Percentiles rank a stretch among this genome's conserved stretches.
These are phyloP conservation scores for Dicycla oo DNA, from an alignment of 2,888 invertebrate genomes.

Conservation along the genomic window DNA sequence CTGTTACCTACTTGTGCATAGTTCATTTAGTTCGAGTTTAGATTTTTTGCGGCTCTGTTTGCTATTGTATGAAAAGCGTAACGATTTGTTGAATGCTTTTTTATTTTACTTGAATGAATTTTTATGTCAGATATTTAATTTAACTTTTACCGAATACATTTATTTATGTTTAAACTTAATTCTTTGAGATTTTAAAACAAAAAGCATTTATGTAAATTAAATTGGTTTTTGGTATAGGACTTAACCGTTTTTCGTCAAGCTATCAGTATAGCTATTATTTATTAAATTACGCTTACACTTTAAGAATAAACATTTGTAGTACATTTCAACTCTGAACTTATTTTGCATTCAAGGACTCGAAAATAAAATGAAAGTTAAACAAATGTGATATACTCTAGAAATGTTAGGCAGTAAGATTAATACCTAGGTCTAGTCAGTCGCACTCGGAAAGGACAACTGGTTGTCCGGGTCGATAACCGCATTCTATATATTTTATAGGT, in stretches of 20 bases:
- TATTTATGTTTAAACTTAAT: not conserved
- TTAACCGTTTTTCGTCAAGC: not conserved
- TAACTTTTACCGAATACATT: not conserved
- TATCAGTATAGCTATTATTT: no score
- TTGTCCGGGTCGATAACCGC: constrained; percentile 76
- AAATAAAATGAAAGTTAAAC: constrained; percentile 62
- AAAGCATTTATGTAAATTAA: not conserved
- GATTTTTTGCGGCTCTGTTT: constrained; percentile 24
- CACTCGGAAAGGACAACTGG: constrained; percentile 80
- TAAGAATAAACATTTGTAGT: constrained; percentile 10
- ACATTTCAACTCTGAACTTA: constrained; percentile 60
- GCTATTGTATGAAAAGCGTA: constrained; percentile 22
- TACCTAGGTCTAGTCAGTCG: constrained; percentile 70
- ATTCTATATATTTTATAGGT: constrained; percentile 55
- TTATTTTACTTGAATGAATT: constrained; percentile 6
- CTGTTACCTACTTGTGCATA: constrained; percentile 20
- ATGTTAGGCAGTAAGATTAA: constrained; percentile 73
- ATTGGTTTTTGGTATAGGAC: not conserved
- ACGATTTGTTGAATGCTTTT: constrained; percentile 29
- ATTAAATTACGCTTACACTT: not conserved
- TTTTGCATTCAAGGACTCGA: constrained; percentile 64
- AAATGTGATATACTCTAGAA: constrained; percentile 64
- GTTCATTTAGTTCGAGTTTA: constrained; percentile 14
- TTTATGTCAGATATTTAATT: constrained; percentile 8
- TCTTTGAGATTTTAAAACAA: not conserved